Percentiles rank a stretch among this genome's conserved stretches.
Conservation (phyloP, 1,140 invertebrate species). For the Sarcophaga bullata region DNA sequence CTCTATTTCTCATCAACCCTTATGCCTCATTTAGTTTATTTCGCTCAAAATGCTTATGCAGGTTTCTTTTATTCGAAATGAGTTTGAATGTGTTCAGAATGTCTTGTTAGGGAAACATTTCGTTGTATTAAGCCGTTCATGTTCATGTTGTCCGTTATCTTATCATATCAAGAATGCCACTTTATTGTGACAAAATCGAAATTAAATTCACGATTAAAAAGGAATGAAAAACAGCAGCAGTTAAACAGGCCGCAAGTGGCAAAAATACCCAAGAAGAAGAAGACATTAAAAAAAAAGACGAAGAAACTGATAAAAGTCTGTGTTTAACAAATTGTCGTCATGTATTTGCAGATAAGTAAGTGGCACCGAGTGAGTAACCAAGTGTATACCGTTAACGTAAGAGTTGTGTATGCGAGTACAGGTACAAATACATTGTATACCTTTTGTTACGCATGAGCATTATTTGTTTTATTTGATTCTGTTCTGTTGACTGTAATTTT, state of each 20-base stretch:
- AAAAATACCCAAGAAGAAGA: not conserved
- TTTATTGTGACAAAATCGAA: constrained; percentile 14
- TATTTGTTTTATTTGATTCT: constrained; percentile 9
- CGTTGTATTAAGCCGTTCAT: no score
- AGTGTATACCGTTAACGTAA: not conserved
- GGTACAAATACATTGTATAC: no score
- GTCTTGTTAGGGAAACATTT: no score
- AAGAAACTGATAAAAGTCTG: not conserved
- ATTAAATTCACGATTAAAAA: constrained; percentile 3
- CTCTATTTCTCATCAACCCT: not conserved
- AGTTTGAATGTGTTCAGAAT: no score
- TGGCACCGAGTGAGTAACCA: not conserved
- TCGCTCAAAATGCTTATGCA: not conserved
- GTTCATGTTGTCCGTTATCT: not conserved
- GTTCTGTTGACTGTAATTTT: not conserved
- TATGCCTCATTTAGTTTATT: not conserved
- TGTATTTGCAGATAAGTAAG: not conserved
- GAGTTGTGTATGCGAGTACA: no score
- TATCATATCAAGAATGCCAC: not conserved
- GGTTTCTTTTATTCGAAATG: no score
- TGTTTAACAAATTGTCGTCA: constrained; percentile 1
- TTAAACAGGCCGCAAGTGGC: not conserved
- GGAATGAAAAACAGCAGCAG: not conserved
- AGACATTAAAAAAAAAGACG: not conserved
- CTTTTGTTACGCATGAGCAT: constrained; percentile 30